These are phyloP conservation scores for Noctua janthina DNA, from an alignment of 2,888 invertebrate genomes.

Conservation along the genomic window DNA sequence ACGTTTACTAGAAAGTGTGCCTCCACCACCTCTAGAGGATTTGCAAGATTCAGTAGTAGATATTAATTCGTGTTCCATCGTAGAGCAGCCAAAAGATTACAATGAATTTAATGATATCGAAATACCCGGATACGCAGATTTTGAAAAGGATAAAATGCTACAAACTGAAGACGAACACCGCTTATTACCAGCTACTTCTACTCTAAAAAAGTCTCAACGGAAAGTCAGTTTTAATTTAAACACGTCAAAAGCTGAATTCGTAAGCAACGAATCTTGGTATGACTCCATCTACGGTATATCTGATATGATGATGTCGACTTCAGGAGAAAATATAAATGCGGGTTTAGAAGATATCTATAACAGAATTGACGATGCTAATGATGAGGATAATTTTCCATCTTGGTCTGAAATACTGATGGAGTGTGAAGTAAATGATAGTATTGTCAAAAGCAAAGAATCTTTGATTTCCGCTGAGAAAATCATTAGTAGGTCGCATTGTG, in stretches of 20 bases:
- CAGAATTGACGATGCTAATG: slow-evolving; percentile 61
- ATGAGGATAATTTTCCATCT: slow-evolving; percentile 71
- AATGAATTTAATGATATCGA: slow-evolving; percentile 76
- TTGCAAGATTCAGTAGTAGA: slow-evolving; percentile 52
- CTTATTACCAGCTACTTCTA: slow-evolving; percentile 77
- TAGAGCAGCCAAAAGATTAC: slow-evolving; percentile 60
- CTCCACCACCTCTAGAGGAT: slow-evolving; percentile 82
- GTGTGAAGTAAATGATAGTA: slow-evolving; percentile 74
- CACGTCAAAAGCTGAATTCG: slow-evolving; percentile 70
- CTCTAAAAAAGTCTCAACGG: slow-evolving; percentile 77
- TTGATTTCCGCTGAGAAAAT: slow-evolving; percentile 72
- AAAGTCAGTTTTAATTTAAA: slow-evolving; percentile 77
- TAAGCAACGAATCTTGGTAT: slow-evolving; percentile 79
- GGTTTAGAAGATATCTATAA: slow-evolving; percentile 37
- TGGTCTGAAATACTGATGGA: slow-evolving; percentile 83
- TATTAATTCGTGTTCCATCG: slow-evolving; percentile 60
- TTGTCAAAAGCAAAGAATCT: slow-evolving; percentile 73
- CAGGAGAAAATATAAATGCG: slow-evolving; percentile 36
- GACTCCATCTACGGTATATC: slow-evolving; percentile 85
- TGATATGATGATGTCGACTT: slow-evolving; percentile 68
- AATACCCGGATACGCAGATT: slow-evolving; percentile 81
- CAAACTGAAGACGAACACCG: slow-evolving; percentile 66
- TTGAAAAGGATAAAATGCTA: slow-evolving; percentile 77
- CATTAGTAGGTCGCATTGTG: slow-evolving; percentile 77
- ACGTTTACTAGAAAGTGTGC: slow-evolving; percentile 79